A percentile compares a stretch with the other conserved stretches of the same genome.
Evolutionary conservation across 2,113 vertebrate genomes (phyloP).

Genomic region (Periophthalmodon schlosseri): DNA sequence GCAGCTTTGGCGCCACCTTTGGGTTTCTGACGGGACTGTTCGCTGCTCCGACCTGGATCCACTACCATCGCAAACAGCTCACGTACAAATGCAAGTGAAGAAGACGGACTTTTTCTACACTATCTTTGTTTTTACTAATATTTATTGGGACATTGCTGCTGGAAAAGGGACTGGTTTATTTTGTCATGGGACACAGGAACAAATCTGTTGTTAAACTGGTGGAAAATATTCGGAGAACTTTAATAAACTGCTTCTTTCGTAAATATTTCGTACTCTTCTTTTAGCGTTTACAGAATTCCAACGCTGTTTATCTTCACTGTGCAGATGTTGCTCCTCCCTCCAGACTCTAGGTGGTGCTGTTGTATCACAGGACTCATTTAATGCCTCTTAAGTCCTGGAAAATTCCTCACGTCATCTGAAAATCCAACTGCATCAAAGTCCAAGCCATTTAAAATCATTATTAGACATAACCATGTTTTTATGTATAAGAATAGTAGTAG

Average conservation of each 20-base stretch:
- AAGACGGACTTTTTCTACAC: slow-evolving; percentile 1
- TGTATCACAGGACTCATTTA: not conserved
- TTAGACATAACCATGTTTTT: no score
- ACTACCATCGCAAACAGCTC: slow-evolving; percentile 93
- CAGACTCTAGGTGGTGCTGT: slow-evolving; percentile 52
- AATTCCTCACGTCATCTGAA: not conserved
- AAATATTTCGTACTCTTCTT: not conserved
- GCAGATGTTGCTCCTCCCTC: not conserved
- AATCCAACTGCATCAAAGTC: not conserved
- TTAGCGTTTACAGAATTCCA: not conserved
- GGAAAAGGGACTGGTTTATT: slow-evolving; percentile 3
- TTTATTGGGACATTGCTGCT: slow-evolving; percentile 47
- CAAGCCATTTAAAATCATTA: no score
- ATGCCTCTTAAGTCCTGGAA: not conserved
- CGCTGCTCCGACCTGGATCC: slow-evolving; percentile 91
- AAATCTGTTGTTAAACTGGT: slow-evolving; percentile 41
- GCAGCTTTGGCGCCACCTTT: slow-evolving; percentile 89
- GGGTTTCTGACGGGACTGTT: slow-evolving; percentile 88
- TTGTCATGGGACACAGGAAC: slow-evolving; percentile 28
- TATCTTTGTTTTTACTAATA: slow-evolving; percentile 22
- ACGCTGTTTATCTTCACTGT: not conserved
- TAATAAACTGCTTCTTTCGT: slow-evolving; percentile 49
- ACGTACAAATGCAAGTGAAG: slow-evolving; percentile 92
- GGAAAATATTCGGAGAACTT: slow-evolving; percentile 18
- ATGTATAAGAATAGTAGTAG: no score